Evolutionary conservation across 2,113 vertebrate species (phyloP).

Genomic region (Lagopus leucura): DNA sequence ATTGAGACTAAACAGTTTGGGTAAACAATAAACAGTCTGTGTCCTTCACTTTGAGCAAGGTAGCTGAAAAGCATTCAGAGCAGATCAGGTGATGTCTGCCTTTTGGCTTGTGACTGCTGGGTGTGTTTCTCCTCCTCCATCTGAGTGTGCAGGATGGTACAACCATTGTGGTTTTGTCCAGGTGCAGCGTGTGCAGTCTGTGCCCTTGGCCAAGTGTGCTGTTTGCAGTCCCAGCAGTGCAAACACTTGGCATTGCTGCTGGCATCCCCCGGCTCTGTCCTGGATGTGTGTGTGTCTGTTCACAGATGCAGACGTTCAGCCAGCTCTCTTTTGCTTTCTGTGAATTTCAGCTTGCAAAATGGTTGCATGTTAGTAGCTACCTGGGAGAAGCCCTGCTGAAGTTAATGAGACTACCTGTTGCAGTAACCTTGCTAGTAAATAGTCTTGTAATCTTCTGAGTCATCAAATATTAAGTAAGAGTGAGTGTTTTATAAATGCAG

Average conservation of each 20-base stretch:
- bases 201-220: neutral
- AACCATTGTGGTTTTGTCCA: neutral
- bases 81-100: neutral
- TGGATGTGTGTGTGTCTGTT: neutral
- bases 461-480: neutral
- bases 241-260: neutral
- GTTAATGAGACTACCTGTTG: conserved; percentile 14
- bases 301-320: neutral
- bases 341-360: conserved; percentile 16
- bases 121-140: neutral
- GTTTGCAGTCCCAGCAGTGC: neutral
- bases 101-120: neutral
- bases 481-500: neutral
- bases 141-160: neutral
- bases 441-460: conserved; percentile 22
- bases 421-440: conserved; percentile 17
- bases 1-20: neutral
- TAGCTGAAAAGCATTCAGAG: neutral
- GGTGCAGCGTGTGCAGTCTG: neutral
- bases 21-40: neutral
- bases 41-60: neutral
- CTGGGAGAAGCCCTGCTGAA: neutral
- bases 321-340: neutral
- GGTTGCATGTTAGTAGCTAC: neutral
- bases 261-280: neutral